Base-by-base conservation (phyloP, 2,888 invertebrate species). In the Sesia apiformis region DNA sequence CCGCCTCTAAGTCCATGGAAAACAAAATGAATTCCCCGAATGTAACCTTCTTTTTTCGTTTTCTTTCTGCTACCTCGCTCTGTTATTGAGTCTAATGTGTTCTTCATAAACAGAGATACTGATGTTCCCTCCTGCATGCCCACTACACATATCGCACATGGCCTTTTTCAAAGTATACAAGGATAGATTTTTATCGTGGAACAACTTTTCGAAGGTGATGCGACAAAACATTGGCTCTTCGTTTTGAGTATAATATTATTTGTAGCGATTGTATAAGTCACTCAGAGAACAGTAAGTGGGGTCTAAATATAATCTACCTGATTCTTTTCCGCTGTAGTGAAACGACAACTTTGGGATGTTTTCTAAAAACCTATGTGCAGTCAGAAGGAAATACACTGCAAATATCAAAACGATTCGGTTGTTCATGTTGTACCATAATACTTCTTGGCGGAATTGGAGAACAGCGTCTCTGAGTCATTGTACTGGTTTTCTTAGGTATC, bases 111-210 rank as follows among this genome's bases (percentile, higher is more conserved):
- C 55, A 6, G 42, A 53, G 54, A 3, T 49, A 46, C 55, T 55
- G 6, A 60, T 55, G 52, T 63, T 63, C 5, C 63, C 63, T 38
- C 39, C 59, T 51, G 23, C 52, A 53, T 64, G 54, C 7, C 57
- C 51, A 41, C 40, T 42, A 52, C 65, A 66, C 38, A 52, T 52
- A 52, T 64, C 66, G 50, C 65, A 66, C 62, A 62, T 64, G 53
- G 66, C 63, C 53, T 64, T 65, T 59, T 64, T 63, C 41, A 63
- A 54, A 3, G 57, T 61, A 40, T 62, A 63, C 50, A 67, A 39
- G 4, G 64, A 60, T 0, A 66, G n/a, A 52, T 66, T 69, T 56
- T 65, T 64, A 5, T 64, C 57, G 8, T 61, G 43, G 59, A 69
- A 64, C 6, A 42, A 5, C 56, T 62, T 63, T 38, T 64, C 62